Base-by-base conservation (phyloP, 2,113 vertebrate species). In the Pampusana beccarii region DNA sequence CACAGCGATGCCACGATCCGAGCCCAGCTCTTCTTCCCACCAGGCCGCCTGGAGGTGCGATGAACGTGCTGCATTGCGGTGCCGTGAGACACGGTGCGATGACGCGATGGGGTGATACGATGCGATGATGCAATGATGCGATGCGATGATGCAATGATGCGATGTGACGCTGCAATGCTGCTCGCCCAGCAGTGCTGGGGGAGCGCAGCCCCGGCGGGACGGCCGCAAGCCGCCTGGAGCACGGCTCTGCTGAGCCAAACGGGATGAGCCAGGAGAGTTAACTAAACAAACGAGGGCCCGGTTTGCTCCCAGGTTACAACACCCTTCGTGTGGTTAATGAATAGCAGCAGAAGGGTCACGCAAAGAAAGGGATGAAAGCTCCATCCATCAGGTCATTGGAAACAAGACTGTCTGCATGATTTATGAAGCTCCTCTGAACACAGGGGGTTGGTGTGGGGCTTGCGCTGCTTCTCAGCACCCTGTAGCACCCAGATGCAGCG, bases 1-100 rank as follows among this genome's bases (percentile, higher is more conserved):
- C 1, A 3, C 0, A 0, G 66, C 4, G 48, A n/a, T 24, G 31
- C 62, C 16, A 8, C 2, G 5, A 38, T 8, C 54, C 0, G 4
- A 33, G 50, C 69, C 25, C 9, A 21, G 44, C 44, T 58, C 60
- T 34, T 21, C 80, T 25, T 29, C 69, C 54, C 46, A 13, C 24
- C 56, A 20, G 33, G 33, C 23, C 1, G 0, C 29, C 34, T 7
- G 1, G 5, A 74, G 24, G 18, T 18, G 29, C 2, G 36, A 34
- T 3, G 48, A 3, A 40, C 0, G 6, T 3, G 38, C n/a, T 34
- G 34, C 25, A 3, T 2, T 38, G n/a, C 4, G 1, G 11, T 34
- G 51, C 2, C 5, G 11, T 2, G 33, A 24, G 69, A 56, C 19
- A 16, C 3, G 25, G 9, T 23, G 33, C 3, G 18, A 29, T 40